Percentiles rank a stretch among this genome's conserved stretches.
Evolutionary conservation across 2,797 vertebrate species (phyloP).

Genomic region (Lepus oiostolus): DNA sequence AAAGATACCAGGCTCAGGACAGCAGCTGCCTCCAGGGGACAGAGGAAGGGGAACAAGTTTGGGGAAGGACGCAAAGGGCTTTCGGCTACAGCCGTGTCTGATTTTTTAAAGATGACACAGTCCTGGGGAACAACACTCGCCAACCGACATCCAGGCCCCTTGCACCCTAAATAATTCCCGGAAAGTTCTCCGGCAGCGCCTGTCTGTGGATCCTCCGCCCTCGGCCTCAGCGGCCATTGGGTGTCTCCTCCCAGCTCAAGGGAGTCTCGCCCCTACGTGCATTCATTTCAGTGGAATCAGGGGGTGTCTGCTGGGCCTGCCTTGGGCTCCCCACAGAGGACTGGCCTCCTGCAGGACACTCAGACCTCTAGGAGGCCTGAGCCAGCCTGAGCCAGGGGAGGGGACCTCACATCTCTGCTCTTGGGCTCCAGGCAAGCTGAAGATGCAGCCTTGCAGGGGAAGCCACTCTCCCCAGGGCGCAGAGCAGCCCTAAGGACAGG

Average conservation of each 20-base stretch:
- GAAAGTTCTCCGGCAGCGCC: background rate
- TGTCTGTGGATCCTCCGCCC: background rate
- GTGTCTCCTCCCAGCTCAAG: background rate
- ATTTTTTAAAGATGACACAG: background rate
- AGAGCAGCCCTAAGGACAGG: background rate
- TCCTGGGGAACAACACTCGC: background rate
- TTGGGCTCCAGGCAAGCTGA: background rate
- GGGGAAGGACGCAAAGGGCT: background rate
- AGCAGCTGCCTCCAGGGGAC: background rate
- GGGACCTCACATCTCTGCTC: background rate
- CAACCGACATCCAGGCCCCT: background rate
- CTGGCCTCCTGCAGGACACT: background rate
- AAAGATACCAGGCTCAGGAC: background rate
- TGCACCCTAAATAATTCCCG: background rate
- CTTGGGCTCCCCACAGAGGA: background rate
- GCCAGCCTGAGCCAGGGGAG: accelerated
- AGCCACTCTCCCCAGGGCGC: background rate
- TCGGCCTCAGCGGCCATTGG: background rate
- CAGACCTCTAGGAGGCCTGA: no score
- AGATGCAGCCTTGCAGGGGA: background rate
- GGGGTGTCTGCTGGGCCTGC: background rate
- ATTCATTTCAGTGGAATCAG: background rate
- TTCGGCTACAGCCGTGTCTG: background rate
- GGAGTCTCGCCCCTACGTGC: background rate
- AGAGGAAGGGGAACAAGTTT: background rate